Percentiles rank a stretch among this genome's conserved stretches.
These are phyloP conservation scores for Minunthozetes semirufus DNA, from an alignment of 2,888 invertebrate genomes.

Conservation along the genomic window DNA sequence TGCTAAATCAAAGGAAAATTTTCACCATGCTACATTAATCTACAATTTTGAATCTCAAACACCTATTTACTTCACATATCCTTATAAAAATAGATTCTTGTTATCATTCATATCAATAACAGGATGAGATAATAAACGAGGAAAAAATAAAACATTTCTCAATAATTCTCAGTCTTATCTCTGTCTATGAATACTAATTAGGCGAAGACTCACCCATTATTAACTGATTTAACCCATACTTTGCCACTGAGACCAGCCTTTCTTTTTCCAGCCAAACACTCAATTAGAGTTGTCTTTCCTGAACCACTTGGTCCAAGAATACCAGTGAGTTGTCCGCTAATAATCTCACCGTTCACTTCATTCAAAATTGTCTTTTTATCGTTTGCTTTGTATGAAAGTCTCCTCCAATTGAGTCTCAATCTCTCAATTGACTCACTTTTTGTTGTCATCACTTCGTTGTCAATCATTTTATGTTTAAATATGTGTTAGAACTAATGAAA, in stretches of 20 bases:
- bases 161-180: background rate
- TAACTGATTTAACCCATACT: background rate
- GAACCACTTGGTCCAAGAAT: conserved; percentile 4
- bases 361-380: background rate
- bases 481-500: no score
- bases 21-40: background rate
- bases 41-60: no score
- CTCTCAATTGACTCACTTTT: background rate
- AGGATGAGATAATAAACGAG: background rate
- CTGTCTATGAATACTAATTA: background rate
- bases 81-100: no score
- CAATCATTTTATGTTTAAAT: background rate
- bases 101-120: no score
- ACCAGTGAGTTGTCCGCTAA: conserved; percentile 4
- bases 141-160: background rate
- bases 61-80: no score
- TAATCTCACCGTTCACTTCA: conserved; percentile 1
- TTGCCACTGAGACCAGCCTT: background rate
- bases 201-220: background rate
- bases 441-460: background rate
- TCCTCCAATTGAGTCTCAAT: conserved; percentile 1
- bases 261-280: background rate
- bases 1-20: background rate
- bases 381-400: background rate
- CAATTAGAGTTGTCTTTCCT: background rate